Percentiles rank a stretch among this genome's conserved stretches.
These are phyloP conservation scores for Medauroidea extradentata DNA, from an alignment of 1,140 invertebrate genomes.

Conservation along the genomic window DNA sequence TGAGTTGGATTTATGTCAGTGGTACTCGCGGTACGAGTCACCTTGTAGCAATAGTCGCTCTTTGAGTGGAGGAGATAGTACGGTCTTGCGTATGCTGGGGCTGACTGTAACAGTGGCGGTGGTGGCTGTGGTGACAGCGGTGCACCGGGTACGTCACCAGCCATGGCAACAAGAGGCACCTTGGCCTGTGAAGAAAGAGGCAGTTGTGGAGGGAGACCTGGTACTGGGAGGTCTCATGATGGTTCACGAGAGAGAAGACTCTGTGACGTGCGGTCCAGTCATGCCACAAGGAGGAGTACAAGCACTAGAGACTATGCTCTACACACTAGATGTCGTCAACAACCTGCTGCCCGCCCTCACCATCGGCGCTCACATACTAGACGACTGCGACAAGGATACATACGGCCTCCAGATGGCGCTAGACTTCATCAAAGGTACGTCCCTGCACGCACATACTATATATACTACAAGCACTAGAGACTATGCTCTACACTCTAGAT, in stretches of 20 bases:
- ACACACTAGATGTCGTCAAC: constrained; percentile 83
- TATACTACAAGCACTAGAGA: no score
- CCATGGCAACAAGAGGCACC: background rate
- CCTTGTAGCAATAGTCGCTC: no score
- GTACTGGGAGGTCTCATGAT: constrained; percentile 90
- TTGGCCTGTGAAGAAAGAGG: constrained; percentile 85
- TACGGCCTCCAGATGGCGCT: constrained; percentile 94
- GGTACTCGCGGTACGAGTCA: no score
- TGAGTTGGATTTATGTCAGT: no score
- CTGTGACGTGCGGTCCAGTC: constrained; percentile 78
- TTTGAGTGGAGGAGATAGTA: no score
- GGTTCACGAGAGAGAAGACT: constrained; percentile 88
- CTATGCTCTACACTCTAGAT: no score
- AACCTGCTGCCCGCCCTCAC: constrained; percentile 67
- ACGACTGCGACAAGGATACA: constrained; percentile 92
- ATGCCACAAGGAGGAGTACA: constrained; percentile 94
- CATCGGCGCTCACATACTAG: constrained; percentile 86
- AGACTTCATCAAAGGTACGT: constrained; percentile 94
- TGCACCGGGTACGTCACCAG: background rate
- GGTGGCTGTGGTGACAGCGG: background rate
- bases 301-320: constrained; percentile 88
- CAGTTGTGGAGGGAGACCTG: constrained; percentile 78
- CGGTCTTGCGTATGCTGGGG: no score
- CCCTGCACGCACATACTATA: no score
- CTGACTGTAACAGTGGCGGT: background rate